Percentiles rank a stretch among this genome's conserved stretches.
phyloP scores from a whole-genome alignment of 2,113 vertebrate species.

The Notiomystis cincta region DNA sequence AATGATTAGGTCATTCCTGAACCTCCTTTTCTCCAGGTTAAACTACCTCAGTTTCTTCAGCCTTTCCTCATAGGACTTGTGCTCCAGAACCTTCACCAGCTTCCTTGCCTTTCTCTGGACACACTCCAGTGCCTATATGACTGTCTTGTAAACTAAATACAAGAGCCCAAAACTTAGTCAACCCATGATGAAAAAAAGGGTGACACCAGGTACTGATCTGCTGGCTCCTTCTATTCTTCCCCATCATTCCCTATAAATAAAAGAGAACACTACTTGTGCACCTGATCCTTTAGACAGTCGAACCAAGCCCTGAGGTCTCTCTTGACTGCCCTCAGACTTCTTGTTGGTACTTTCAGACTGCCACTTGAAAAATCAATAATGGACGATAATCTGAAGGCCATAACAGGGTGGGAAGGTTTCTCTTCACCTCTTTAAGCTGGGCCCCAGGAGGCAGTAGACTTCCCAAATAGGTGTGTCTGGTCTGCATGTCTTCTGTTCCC shows the following conservation, averaged over 20 bases:
- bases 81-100: neutral
- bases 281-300: fast-evolving
- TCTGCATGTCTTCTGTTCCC: neutral
- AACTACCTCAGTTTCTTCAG: neutral
- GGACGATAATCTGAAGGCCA: neutral
- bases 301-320: neutral
- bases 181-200: neutral
- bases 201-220: neutral
- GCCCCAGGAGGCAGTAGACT: neutral
- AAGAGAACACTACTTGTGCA: neutral
- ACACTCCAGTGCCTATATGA: fast-evolving
- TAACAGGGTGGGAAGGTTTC: neutral
- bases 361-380: neutral
- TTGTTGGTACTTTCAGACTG: neutral
- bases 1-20: neutral
- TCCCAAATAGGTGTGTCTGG: fast-evolving
- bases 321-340: neutral
- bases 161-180: neutral
- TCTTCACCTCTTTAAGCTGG: neutral
- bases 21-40: neutral
- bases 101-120: neutral
- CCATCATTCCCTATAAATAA: neutral
- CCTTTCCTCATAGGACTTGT: neutral
- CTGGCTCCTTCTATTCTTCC: neutral
- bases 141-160: neutral